Conservation (phyloP, 2,113 vertebrate species). For the Pomatorhinus ruficollis region DNA sequence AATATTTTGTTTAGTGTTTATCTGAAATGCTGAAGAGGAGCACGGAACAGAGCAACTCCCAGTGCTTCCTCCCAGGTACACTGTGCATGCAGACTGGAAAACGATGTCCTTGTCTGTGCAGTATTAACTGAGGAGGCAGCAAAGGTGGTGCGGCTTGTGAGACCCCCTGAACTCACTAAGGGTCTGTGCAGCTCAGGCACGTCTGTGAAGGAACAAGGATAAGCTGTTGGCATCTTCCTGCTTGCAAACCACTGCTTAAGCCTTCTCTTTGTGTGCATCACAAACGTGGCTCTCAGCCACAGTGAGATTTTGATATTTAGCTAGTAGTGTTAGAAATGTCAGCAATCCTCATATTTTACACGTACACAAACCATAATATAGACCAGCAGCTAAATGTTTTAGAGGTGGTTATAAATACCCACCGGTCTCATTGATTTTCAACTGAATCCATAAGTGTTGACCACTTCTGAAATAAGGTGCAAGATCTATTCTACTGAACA, state of each 20-base stretch:
- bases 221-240: not conserved
- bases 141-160: not conserved
- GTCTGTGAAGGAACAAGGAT: not conserved
- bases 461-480: slow-evolving; percentile 8
- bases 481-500: not conserved
- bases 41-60: not conserved
- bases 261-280: not conserved
- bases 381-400: not conserved
- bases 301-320: not conserved
- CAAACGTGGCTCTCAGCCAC: not conserved
- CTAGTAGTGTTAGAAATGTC: not conserved
- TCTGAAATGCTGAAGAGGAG: not conserved
- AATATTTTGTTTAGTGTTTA: not conserved
- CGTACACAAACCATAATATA: not conserved
- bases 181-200: not conserved
- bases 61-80: not conserved
- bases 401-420: not conserved
- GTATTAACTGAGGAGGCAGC: not conserved
- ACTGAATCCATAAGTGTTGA: not conserved
- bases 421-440: not conserved
- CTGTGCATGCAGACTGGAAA: not conserved
- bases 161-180: not conserved
- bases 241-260: not conserved
- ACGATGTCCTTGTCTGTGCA: rapidly evolving
- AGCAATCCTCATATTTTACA: not conserved